phyloP scores from a whole-genome alignment of 2,797 vertebrate species.

The Mus minutoides region DNA sequence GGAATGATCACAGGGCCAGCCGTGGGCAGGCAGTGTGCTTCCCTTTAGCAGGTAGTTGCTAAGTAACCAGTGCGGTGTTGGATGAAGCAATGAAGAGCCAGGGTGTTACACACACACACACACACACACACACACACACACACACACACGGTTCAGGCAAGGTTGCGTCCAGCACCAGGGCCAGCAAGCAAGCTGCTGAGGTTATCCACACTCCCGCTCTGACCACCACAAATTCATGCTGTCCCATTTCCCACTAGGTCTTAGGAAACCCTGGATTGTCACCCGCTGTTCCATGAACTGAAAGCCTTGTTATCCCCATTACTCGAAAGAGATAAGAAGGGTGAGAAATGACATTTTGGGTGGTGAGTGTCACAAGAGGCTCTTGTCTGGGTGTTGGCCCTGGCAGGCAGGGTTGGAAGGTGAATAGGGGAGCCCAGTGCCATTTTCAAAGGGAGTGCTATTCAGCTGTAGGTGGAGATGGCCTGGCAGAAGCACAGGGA shows the following conservation, averaged over 20 bases:
- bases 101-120: not conserved
- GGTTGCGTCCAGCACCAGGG: not conserved
- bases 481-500: not conserved
- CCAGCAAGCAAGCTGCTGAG: accelerated
- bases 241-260: accelerated
- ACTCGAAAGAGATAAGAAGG: not conserved
- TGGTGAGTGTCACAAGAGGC: not conserved
- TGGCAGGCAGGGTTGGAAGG: not conserved
- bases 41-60: not conserved
- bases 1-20: accelerated
- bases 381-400: not conserved
- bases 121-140: too few species aligned
- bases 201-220: accelerated
- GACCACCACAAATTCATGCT: not conserved
- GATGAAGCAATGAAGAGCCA: too few species aligned
- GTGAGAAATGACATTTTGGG: not conserved
- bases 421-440: not conserved
- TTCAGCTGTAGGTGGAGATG: not conserved
- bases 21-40: not conserved
- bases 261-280: not conserved
- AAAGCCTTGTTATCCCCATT: not conserved
- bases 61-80: not conserved
- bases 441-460: not conserved
- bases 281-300: not conserved
- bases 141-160: too few species aligned